A percentile compares a stretch with the other conserved stretches of the same genome.
Evolutionary conservation across 2,888 invertebrate genomes (phyloP).

Genomic region (Marronus borbonicus): DNA sequence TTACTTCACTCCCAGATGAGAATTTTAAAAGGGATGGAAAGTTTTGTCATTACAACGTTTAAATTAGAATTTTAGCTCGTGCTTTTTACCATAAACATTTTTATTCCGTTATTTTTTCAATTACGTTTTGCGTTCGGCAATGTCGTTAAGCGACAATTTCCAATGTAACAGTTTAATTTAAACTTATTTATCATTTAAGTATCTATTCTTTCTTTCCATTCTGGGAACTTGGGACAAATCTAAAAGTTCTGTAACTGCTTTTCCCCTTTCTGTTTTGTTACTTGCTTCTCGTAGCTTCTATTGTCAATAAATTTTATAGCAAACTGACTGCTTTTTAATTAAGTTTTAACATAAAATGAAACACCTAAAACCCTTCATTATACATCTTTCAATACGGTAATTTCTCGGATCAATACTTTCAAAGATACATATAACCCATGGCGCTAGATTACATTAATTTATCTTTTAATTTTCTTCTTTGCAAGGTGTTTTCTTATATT

Average conservation of each 20-base stretch:
- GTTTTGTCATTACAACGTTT: slow-evolving; percentile 49
- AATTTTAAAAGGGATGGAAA: slow-evolving; percentile 52
- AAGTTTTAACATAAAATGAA: too few relatives aligned
- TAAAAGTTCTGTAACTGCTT: background rate
- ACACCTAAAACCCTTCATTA: too few relatives aligned
- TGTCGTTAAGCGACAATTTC: slow-evolving; percentile 22
- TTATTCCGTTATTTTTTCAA: slow-evolving; percentile 45
- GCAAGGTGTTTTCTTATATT: too few relatives aligned
- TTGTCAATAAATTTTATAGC: slow-evolving; percentile 2
- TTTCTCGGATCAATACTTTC: background rate
- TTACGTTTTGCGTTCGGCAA: slow-evolving; percentile 9
- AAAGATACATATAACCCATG: background rate
- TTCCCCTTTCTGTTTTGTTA: background rate
- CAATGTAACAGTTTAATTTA: slow-evolving; percentile 41
- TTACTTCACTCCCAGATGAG: slow-evolving; percentile 44
- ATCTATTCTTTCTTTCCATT: background rate
- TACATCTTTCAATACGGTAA: background rate
- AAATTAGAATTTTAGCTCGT: slow-evolving; percentile 43
- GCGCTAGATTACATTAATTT: too few relatives aligned
- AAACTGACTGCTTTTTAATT: too few relatives aligned
- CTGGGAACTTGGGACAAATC: background rate
- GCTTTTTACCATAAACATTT: slow-evolving; percentile 37
- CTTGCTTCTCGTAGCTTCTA: background rate
- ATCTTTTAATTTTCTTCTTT: too few relatives aligned
- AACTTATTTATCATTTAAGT: slow-evolving; percentile 29